Evolutionary conservation across 2,888 invertebrate genomes (phyloP).

Genomic region (Macropis europaea): DNA sequence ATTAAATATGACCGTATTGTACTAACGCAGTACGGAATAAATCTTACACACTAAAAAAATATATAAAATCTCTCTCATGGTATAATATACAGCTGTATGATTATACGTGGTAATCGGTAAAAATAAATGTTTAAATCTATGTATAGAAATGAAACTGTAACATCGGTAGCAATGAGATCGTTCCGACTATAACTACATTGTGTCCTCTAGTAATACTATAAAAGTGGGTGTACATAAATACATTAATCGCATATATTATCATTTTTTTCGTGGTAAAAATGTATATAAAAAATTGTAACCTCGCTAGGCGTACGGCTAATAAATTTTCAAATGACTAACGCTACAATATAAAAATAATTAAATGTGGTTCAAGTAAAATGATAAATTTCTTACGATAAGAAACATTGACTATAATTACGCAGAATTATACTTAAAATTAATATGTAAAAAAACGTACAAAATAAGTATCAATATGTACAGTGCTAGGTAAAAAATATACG

Average conservation of each 20-base stretch:
- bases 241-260: constrained; percentile 7
- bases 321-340: too few species aligned
- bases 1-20: not conserved
- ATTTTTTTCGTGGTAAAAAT: not conserved
- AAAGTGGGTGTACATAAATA: constrained; percentile 17
- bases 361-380: not conserved
- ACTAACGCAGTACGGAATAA: not conserved
- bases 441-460: constrained; percentile 41
- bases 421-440: constrained; percentile 5
- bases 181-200: constrained; percentile 34
- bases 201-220: constrained; percentile 20
- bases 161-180: constrained; percentile 51
- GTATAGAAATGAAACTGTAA: constrained; percentile 21
- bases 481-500: constrained; percentile 33
- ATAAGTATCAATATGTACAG: constrained; percentile 45
- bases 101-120: constrained; percentile 4
- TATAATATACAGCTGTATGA: constrained; percentile 22
- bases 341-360: too few species aligned
- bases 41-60: not conserved
- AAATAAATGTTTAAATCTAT: constrained; percentile 28
- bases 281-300: not conserved
- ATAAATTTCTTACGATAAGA: constrained; percentile 1
- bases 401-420: not conserved
- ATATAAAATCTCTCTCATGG: constrained; percentile 22
- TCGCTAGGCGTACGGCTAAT: not conserved